These are phyloP conservation scores for Ochropleura plecta DNA, from an alignment of 2,888 invertebrate genomes.

Conservation along the genomic window DNA sequence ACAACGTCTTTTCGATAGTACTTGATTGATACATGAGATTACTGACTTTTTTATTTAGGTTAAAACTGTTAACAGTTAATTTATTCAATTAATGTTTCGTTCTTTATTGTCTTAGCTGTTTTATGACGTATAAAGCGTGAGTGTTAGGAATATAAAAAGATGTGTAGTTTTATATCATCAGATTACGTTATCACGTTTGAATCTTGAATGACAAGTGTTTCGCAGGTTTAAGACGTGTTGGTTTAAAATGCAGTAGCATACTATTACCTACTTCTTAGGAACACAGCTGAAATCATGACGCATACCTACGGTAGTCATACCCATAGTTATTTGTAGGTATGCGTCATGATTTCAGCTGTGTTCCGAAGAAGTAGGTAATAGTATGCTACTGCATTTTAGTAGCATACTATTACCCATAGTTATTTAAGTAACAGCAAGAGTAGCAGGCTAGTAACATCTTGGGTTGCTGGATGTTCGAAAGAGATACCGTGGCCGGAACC, in stretches of 20 bases:
- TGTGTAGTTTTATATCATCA: slow-evolving; percentile 44
- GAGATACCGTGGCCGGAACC: no score
- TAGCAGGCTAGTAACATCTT: not conserved
- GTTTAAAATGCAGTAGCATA: slow-evolving; percentile 18
- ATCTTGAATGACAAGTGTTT: slow-evolving; percentile 51
- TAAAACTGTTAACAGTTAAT: slow-evolving; percentile 42
- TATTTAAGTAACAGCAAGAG: no score
- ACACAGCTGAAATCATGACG: not conserved
- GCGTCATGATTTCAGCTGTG: not conserved
- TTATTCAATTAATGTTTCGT: slow-evolving; percentile 58
- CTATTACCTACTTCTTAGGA: not conserved
- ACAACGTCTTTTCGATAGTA: slow-evolving; percentile 5
- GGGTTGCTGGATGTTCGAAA: no score
- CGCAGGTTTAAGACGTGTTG: slow-evolving; percentile 20
- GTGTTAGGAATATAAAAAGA: slow-evolving; percentile 43
- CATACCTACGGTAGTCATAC: no score
- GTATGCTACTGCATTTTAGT: slow-evolving; percentile 17
- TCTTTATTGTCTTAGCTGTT: slow-evolving; percentile 52
- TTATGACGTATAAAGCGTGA: slow-evolving; percentile 54
- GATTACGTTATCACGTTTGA: slow-evolving; percentile 40
- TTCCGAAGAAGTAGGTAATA: not conserved
- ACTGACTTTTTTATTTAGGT: slow-evolving; percentile 17
- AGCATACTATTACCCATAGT: no score
- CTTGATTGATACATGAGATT: slow-evolving; percentile 15
- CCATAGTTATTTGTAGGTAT: no score